phyloP scores from a whole-genome alignment of 2,113 vertebrate genomes.

The Aplodontia rufa region DNA sequence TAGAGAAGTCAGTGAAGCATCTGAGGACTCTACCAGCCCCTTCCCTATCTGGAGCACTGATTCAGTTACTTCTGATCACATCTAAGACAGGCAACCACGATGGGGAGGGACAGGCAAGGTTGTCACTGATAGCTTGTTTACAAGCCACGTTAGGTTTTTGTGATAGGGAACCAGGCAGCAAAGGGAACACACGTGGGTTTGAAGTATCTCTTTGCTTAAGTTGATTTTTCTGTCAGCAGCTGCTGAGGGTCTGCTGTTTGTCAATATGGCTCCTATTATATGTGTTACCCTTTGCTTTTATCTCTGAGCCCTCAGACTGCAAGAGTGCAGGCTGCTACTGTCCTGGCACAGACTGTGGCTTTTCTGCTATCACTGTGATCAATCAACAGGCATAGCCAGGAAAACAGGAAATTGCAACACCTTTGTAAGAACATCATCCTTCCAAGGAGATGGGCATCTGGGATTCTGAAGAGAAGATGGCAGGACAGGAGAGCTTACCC shows the following conservation, averaged over 20 bases:
- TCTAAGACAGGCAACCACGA: accelerated
- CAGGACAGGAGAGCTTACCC: background rate
- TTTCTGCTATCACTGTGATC: no score
- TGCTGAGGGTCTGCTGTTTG: background rate
- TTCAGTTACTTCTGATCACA: background rate
- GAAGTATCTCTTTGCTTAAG: background rate
- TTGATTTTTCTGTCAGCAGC: background rate
- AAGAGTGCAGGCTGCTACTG: background rate
- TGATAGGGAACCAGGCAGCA: background rate
- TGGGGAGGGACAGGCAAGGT: background rate
- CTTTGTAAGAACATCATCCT: background rate
- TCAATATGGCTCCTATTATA: background rate
- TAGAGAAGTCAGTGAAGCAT: background rate
- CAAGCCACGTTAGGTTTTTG: background rate
- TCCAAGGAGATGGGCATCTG: background rate
- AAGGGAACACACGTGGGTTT: no score
- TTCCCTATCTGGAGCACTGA: no score
- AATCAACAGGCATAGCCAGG: background rate
- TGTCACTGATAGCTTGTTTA: background rate
- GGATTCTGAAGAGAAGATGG: background rate
- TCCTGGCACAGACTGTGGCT: background rate
- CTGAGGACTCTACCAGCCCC: background rate
- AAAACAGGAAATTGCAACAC: background rate
- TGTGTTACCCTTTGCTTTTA: background rate
- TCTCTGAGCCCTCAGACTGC: background rate